Evolutionary conservation across 2,888 invertebrate genomes (phyloP), one percentile per base, ranked within the genome.

Genomic region (Dione juno): DNA sequence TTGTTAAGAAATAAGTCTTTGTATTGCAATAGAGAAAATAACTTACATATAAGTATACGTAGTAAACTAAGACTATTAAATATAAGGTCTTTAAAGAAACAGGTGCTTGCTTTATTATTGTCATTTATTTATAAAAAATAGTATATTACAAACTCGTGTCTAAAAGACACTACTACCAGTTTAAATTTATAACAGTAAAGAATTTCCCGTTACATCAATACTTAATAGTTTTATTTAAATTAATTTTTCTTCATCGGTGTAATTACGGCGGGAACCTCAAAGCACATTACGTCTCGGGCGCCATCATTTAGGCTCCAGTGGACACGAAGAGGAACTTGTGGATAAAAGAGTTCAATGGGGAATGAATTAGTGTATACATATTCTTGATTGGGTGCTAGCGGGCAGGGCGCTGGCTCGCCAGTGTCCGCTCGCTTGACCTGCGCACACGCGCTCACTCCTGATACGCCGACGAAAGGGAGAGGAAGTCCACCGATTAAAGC

Each of bases 381-480:
- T n/a, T 94, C 94, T 71, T 89, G 84, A 48, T 94, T 95, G 14
- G 94, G 92, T 76, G 94, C 93, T 53, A 97, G 86, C 0, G 96
- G 95, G 76, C 97, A 97, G 0, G 93, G 88, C 2, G 93, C 94
- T 71, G 94, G 89, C 0, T 93, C 92, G 59, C 85, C 90, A 72
- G 94, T 94, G 5, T 83, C 84, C 3, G 83, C 85, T 19, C 75
- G 76, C 19, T 71, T 75, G 69, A 94, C 88, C 68, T 94, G 88
- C 3, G 88, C 83, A 77, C 96, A 97, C 10, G 96, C 96, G 74
- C 93, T 92, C 45, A 93, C 94, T 11, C 95, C 95, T 77, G 96
- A 95, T 57, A 96, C 95, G 10, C 97, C 96, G 28, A 96, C 82
- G 81, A 96, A 97, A 0, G 97, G 97, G 65, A 97, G 84, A 0